Conservation (phyloP, 2,113 vertebrate genomes). For the Kobus ellipsiprymnus region DNA sequence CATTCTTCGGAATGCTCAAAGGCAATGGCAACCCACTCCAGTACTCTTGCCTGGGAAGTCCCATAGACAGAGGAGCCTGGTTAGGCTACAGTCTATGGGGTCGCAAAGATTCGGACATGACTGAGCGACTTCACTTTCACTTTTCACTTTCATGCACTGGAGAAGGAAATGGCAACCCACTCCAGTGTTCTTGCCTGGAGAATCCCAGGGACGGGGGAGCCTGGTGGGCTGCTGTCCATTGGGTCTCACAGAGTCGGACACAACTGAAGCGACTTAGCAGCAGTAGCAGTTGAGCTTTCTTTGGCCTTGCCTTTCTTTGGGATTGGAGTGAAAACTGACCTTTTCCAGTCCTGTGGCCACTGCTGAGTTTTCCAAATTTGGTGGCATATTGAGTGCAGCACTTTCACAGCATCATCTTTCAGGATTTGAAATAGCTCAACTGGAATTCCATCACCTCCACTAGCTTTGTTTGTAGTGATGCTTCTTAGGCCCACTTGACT, state of each 20-base stretch:
- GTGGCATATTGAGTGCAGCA: not conserved
- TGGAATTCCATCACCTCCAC: not conserved
- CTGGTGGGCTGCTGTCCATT: not conserved
- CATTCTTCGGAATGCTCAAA: not conserved
- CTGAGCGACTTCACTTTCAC: not conserved
- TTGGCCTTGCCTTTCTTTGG: not conserved
- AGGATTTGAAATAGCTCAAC: not conserved
- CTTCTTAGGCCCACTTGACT: not conserved
- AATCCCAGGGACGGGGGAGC: not conserved
- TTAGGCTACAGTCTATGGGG: not conserved
- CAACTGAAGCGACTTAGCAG: not conserved
- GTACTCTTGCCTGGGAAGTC: not conserved
- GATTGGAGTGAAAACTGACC: not conserved
- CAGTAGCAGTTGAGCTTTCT: not conserved
- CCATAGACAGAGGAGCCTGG: not conserved
- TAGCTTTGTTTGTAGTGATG: not conserved
- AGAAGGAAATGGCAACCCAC: not conserved
- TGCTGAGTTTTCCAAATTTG: not conserved
- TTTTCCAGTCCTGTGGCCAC: not conserved
- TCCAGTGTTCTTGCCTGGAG: not conserved
- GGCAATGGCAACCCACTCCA: not conserved
- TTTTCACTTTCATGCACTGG: not conserved
- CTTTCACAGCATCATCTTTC: not conserved
- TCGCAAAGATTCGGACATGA: not conserved
- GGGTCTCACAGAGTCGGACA: not conserved